Conservation (phyloP, 2,113 vertebrate species). For the Sphaerodactylus townsendi region DNA sequence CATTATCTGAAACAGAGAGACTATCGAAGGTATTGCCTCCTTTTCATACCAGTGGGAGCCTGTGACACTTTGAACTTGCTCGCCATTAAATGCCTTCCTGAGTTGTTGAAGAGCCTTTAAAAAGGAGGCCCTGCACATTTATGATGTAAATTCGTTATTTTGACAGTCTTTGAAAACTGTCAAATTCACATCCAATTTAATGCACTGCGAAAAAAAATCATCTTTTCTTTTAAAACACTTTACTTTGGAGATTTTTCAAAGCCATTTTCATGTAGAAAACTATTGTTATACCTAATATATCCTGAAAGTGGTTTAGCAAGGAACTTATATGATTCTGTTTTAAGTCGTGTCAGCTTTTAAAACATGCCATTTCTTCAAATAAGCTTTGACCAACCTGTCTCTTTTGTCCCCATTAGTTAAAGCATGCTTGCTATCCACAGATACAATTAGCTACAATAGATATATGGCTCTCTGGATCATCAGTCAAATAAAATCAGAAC, state of each 20-base stretch:
- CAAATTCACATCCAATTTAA: constrained; percentile 93
- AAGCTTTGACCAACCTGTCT: constrained; percentile 70
- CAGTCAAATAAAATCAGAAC: constrained; percentile 36
- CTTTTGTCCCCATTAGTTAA: constrained; percentile 68
- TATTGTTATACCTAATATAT: constrained; percentile 84
- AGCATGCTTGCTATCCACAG: constrained; percentile 71
- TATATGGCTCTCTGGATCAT: constrained; percentile 31
- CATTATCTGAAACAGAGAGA: constrained; percentile 82
- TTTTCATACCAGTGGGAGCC: constrained; percentile 88
- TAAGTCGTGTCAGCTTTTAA: constrained; percentile 81
- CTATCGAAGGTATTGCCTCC: constrained; percentile 81
- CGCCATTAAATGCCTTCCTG: constrained; percentile 93
- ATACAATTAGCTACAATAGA: constrained; percentile 68
- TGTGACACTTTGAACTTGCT: constrained; percentile 92
- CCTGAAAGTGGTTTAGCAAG: constrained; percentile 81
- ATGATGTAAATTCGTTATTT: constrained; percentile 97
- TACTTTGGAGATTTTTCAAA: constrained; percentile 83
- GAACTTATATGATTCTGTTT: constrained; percentile 82
- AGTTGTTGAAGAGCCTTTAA: constrained; percentile 88
- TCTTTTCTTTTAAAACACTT: constrained; percentile 81
- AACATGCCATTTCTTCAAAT: constrained; percentile 77
- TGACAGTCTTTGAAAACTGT: constrained; percentile 88
- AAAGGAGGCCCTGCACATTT: constrained; percentile 86
- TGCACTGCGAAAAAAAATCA: constrained; percentile 77
- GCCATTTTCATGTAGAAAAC: constrained; percentile 83